Base-by-base conservation (phyloP, 2,113 vertebrate genomes). In the Gila orcuttii region DNA sequence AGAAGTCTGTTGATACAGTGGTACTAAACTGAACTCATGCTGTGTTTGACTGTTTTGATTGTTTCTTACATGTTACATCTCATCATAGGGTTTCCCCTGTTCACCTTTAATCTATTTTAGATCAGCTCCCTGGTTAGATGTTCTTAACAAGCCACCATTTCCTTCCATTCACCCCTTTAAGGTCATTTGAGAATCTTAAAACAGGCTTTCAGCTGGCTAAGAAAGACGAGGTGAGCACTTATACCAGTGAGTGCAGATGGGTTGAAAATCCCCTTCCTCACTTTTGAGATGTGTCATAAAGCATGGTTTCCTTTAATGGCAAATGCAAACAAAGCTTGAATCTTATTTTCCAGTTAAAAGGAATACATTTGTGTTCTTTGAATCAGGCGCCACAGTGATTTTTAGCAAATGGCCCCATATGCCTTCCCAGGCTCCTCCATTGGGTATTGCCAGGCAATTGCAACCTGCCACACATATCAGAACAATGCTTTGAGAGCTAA, bases 341-440 rank as follows among this genome's bases (percentile, higher is more conserved):
- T 68, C 59, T 73, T 79, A 86, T 57, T 71, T 81, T 68, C 69
- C 19, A 31, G 69, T 64, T 71, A 80, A 89, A 85, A 77, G 47
- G 19, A 87, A 80, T 55, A 62, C 12, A 71, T 71, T 50, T 59
- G 25, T 45, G n/a, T 83, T 59, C 19, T 86, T 71, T 73, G 17
- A 69, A 55, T 83, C 60, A 69, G 55, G 66, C 9, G 71, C 64
- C 33, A 0, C 17, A 39, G 64, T 83, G 83, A 47, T 79, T 83
- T 82, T 81, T 62, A 57, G 74, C 28, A 84, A 82, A 87, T 77
- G 62, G 68, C 59, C 83, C 87, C 42, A 79, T 73, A 84, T 87
- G 68, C 47, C 55, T 68, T 84, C 79, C n/a, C 17, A 42, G 23
- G 7, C 33, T 83, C 31, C 47, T 68, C 80, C 71, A 75, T 36